phyloP scores from a whole-genome alignment of 2,797 vertebrate genomes.

The Chelmon rostratus region DNA sequence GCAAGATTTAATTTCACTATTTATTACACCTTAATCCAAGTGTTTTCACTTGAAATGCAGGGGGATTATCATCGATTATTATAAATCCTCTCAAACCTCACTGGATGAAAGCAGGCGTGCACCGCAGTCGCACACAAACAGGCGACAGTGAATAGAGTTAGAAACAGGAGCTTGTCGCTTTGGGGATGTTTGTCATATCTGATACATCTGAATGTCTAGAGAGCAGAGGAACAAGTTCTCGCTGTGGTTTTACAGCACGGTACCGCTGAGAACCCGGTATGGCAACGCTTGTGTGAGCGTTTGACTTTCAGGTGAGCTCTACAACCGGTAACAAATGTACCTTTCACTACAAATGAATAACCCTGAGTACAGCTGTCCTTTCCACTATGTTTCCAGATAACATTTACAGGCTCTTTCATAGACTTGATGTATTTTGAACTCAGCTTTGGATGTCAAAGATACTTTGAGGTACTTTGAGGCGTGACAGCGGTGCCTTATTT shows the following conservation, averaged over 20 bases:
- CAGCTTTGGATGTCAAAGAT: neutral
- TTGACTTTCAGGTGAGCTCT: constrained; percentile 12
- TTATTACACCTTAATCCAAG: neutral
- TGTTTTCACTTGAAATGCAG: neutral
- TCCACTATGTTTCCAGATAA: neutral
- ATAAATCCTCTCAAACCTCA: neutral
- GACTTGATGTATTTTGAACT: neutral
- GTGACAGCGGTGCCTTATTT: neutral
- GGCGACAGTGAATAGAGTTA: neutral
- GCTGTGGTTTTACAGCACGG: neutral
- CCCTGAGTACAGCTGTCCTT: accelerated
- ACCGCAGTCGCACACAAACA: neutral
- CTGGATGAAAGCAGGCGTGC: neutral
- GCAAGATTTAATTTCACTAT: neutral
- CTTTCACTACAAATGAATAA: neutral
- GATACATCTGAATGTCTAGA: neutral
- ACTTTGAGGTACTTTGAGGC: neutral
- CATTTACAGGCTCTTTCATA: neutral
- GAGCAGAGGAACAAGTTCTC: neutral
- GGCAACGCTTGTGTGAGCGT: neutral
- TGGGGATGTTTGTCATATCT: neutral
- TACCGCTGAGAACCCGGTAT: neutral
- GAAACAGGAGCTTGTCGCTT: neutral
- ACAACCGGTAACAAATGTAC: neutral
- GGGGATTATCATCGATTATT: neutral